Conservation (phyloP, 2,113 vertebrate species). For the Bungarus multicinctus region DNA sequence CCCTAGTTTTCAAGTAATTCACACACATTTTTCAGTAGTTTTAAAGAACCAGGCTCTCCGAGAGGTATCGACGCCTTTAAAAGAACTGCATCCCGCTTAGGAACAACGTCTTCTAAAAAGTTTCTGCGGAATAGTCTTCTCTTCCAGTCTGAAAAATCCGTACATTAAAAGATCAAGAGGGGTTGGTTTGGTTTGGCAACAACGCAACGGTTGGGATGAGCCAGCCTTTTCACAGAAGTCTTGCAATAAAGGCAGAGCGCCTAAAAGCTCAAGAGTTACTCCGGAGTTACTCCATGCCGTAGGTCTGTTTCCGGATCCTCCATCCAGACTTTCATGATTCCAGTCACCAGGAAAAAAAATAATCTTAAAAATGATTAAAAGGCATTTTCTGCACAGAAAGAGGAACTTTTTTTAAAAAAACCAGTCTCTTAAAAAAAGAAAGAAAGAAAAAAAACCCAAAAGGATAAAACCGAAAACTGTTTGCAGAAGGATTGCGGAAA, state of each 20-base stretch:
- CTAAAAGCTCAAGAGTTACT: background rate
- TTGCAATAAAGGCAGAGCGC: slow-evolving; percentile 17
- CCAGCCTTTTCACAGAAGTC: slow-evolving; percentile 25
- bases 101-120: slow-evolving; percentile 48
- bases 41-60: slow-evolving; percentile 24
- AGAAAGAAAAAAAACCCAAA: background rate
- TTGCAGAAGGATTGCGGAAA: slow-evolving; percentile 27
- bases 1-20: slow-evolving; percentile 47
- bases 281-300: background rate
- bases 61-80: slow-evolving; percentile 30
- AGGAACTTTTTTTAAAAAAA: background rate
- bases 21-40: slow-evolving; percentile 21
- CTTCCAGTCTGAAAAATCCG: slow-evolving; percentile 33
- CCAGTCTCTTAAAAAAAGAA: slow-evolving; percentile 1
- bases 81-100: slow-evolving; percentile 43
- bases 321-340: background rate
- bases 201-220: slow-evolving; percentile 10
- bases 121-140: slow-evolving; percentile 17
- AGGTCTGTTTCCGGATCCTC: slow-evolving; percentile 11
- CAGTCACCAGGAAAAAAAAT: background rate
- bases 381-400: slow-evolving; percentile 16
- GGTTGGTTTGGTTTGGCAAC: background rate
- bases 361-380: background rate
- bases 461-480: background rate
- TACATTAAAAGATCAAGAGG: slow-evolving; percentile 28